These are phyloP conservation scores for Paradoxurus hermaphroditus DNA, from an alignment of 2,113 vertebrate genomes.

Conservation along the genomic window DNA sequence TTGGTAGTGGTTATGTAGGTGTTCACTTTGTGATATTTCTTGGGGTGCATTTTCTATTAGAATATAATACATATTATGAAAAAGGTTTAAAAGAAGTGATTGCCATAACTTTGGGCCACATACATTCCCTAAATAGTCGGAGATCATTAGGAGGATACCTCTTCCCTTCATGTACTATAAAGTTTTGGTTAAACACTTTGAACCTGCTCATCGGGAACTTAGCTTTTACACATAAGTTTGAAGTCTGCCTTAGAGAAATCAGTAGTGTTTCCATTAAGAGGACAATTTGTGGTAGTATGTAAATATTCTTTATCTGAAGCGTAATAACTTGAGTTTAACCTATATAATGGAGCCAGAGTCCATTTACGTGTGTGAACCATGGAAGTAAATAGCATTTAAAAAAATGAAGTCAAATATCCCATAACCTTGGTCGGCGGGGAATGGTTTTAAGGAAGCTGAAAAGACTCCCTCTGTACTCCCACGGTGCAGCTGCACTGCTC, in stretches of 20 bases:
- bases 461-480: background rate
- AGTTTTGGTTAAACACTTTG: background rate
- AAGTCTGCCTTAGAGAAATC: background rate
- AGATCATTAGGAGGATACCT: background rate
- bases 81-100: background rate
- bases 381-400: background rate
- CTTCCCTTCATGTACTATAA: background rate
- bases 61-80: background rate
- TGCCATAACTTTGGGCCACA: background rate
- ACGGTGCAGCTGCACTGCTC: background rate
- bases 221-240: background rate
- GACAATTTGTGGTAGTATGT: background rate
- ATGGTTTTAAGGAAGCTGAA: background rate
- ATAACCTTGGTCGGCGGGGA: background rate
- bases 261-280: background rate
- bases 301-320: background rate
- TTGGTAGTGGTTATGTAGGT: background rate
- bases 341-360: background rate
- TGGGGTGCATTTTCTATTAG: background rate
- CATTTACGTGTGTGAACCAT: background rate
- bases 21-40: background rate
- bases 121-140: background rate
- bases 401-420: background rate
- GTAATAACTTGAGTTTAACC: background rate
- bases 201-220: background rate